Evolutionary conservation across 2,113 vertebrate species (phyloP).

Genomic region (Amphiprion ocellaris): DNA sequence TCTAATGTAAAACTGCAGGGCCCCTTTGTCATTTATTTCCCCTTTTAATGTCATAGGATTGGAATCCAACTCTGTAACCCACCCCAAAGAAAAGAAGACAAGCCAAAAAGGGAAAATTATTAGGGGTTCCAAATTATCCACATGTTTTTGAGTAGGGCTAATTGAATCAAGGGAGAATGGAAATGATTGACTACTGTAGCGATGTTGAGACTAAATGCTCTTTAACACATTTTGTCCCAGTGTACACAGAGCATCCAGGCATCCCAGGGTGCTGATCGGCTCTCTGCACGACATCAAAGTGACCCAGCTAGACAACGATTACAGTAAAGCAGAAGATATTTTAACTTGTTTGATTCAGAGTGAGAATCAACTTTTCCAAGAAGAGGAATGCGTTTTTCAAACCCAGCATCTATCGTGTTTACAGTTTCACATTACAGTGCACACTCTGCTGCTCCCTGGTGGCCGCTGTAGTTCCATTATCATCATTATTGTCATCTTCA

Average conservation of each 20-base stretch:
- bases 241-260: conserved; percentile 38
- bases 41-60: conserved; percentile 84
- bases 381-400: conserved; percentile 24
- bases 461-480: conserved; percentile 58
- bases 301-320: conserved; percentile 51
- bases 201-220: conserved; percentile 55
- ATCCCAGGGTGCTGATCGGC: conserved; percentile 54
- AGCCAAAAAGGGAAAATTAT: conserved; percentile 70
- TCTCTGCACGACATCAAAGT: conserved; percentile 53
- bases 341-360: conserved; percentile 24
- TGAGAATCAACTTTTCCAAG: conserved; percentile 31
- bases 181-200: conserved; percentile 73
- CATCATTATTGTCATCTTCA: conserved; percentile 21
- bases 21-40: conserved; percentile 85
- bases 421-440: conserved; percentile 29
- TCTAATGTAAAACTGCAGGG: conserved; percentile 86
- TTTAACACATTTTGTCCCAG: conserved; percentile 66
- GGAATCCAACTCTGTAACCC: conserved; percentile 81
- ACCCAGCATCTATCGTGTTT: conserved; percentile 23
- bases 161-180: conserved; percentile 77
- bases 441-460: conserved; percentile 80
- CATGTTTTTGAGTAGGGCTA: conserved; percentile 73
- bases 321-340: conserved; percentile 35
- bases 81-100: conserved; percentile 68
- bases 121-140: conserved; percentile 73